Evolutionary conservation across 2,113 vertebrate genomes (phyloP), one percentile per base, ranked within the genome.

Genomic region (Sciurus niger): DNA sequence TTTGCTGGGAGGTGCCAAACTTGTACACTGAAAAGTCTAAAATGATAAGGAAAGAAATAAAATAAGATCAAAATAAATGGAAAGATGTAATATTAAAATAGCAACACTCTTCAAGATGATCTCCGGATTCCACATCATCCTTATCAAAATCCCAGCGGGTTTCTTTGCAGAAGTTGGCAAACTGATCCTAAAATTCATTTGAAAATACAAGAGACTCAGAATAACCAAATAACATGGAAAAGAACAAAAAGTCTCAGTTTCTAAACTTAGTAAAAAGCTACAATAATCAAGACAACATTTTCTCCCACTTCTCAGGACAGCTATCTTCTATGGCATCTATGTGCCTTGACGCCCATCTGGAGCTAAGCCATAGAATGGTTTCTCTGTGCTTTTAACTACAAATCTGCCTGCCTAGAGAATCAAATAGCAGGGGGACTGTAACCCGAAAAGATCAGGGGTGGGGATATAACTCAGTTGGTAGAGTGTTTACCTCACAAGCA

Each of bases 261-360:
- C 30, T 73, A 73, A 77, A 90, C 16, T 91, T 74, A 78, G 28
- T 53, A 84, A 10, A 80, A 78, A 94, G 60, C 92, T 48, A 79
- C 22, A 40, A 9, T 80, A 87, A 80, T 60, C 28, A 60, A 25
- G 72, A 74, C 8, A 70, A 34, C 8, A 60, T n/a, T 32, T 34
- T 63, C 10, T 83, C 17, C 37, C 60, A 32, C 72, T 94, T 84
- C 89, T 88, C 48, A 37, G 9, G 34, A 83, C 43, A 63, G 60
- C 12, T 37, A 90, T 67, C 70, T 20, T 43, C 63, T 55, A 63
- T 79, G 58, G 48, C 40, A 74, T 74, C 72, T 65, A 17, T 60
- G 32, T 30, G 14, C 43, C 37, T 51, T 68, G 82, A 37, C 20
- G 30, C 70, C 14, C 48, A 91, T 46, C 46, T 48, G 48, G 46